These are phyloP conservation scores for Perca schrenkii DNA, from an alignment of 2,113 vertebrate species.

Conservation along the genomic window DNA sequence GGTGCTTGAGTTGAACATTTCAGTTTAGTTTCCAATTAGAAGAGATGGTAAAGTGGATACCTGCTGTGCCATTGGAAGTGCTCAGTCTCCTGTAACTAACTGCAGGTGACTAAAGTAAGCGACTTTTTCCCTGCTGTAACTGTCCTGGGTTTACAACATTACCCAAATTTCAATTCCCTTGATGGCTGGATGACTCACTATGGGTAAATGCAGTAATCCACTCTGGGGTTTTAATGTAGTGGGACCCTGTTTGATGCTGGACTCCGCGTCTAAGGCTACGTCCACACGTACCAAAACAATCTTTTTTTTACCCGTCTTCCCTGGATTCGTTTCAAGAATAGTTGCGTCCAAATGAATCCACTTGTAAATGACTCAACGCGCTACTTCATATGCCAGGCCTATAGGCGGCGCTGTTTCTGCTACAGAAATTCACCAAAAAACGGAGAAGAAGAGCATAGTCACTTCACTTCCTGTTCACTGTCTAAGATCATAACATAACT, in stretches of 20 bases:
- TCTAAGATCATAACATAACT: too few relatives aligned
- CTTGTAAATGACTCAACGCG: too few relatives aligned
- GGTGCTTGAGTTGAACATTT: constrained; percentile 52
- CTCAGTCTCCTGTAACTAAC: constrained; percentile 65
- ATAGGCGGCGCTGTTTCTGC: too few relatives aligned
- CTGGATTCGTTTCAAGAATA: too few relatives aligned
- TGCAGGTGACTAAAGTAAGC: constrained; percentile 64
- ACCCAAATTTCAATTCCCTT: constrained; percentile 56
- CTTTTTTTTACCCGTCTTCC: too few relatives aligned
- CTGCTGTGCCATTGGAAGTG: constrained; percentile 58
- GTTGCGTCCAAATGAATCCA: too few relatives aligned
- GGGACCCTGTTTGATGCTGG: constrained; percentile 31
- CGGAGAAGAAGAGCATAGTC: too few relatives aligned
- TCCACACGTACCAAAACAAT: too few relatives aligned
- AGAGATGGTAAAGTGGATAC: constrained; percentile 64
- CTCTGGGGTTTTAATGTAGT: constrained; percentile 23
- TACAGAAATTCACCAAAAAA: too few relatives aligned
- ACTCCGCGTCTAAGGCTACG: background rate
- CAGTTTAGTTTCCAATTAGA: constrained; percentile 68
- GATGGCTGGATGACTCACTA: constrained; percentile 43
- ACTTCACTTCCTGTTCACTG: too few relatives aligned
- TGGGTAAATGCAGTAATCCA: constrained; percentile 52
- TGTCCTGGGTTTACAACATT: constrained; percentile 17
- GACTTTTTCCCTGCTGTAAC: constrained; percentile 41
- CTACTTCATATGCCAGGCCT: too few relatives aligned